Conservation (phyloP, 2,797 vertebrate genomes). For the Discoglossus pictus region DNA sequence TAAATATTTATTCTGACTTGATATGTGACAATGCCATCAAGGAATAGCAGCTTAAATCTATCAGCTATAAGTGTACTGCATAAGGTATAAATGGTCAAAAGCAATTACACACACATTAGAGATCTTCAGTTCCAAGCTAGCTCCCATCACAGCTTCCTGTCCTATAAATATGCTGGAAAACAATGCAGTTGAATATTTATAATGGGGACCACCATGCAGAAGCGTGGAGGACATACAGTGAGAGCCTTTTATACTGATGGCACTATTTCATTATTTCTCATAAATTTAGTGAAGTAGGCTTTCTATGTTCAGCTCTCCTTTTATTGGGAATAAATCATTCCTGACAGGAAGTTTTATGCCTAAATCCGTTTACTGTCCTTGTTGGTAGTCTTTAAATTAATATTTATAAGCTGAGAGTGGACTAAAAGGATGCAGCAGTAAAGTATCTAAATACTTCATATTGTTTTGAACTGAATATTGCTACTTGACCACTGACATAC, state of each 20-base stretch:
- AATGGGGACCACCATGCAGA: slow-evolving; percentile 50
- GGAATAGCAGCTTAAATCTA: too few species aligned
- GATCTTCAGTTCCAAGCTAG: slow-evolving; percentile 21
- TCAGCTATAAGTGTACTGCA: too few species aligned
- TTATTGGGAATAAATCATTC: slow-evolving; percentile 77
- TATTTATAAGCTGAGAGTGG: slow-evolving; percentile 77
- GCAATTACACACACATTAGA: slow-evolving; percentile 9
- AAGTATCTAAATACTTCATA: slow-evolving; percentile 70
- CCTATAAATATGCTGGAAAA: slow-evolving; percentile 44
- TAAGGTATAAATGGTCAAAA: neutral
- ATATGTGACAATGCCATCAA: too few species aligned
- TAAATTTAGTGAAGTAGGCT: slow-evolving; percentile 73
- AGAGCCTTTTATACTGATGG: slow-evolving; percentile 68
- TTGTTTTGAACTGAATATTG: slow-evolving; percentile 62
- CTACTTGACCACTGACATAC: slow-evolving; percentile 69
- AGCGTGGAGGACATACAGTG: slow-evolving; percentile 21
- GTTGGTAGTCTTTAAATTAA: slow-evolving; percentile 82
- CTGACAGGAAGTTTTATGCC: slow-evolving; percentile 76
- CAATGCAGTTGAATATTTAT: slow-evolving; percentile 49
- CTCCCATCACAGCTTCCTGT: slow-evolving; percentile 39
- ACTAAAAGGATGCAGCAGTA: slow-evolving; percentile 70
- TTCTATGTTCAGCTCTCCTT: slow-evolving; percentile 69
- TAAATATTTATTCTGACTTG: too few species aligned
- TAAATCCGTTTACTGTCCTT: slow-evolving; percentile 80
- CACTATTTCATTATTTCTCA: slow-evolving; percentile 72